Percentiles rank a stretch among this genome's conserved stretches.
These are phyloP conservation scores for Heloderma charlesbogerti DNA, from an alignment of 2,113 vertebrate species.

Conservation along the genomic window DNA sequence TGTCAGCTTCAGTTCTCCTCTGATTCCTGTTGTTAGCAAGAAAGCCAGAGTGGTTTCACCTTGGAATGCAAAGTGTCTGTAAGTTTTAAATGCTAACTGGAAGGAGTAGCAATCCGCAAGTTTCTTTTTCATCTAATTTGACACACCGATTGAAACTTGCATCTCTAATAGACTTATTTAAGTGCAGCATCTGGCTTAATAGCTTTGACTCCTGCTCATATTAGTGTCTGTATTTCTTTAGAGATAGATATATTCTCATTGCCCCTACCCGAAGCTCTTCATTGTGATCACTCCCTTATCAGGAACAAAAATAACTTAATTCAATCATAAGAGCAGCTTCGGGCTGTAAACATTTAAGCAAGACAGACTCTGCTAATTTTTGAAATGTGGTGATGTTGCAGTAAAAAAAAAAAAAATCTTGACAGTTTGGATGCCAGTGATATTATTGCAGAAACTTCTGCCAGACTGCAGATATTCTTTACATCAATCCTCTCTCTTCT, in stretches of 20 bases:
- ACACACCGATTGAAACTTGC: neutral
- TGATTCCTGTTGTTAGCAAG: neutral
- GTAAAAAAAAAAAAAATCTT: neutral
- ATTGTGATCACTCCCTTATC: neutral
- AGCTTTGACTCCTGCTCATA: neutral
- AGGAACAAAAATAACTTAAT: neutral
- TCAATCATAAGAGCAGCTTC: constrained; percentile 29
- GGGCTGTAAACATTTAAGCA: neutral
- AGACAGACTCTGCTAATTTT: constrained; percentile 55
- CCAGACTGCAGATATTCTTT: constrained; percentile 8
- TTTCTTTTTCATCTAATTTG: neutral
- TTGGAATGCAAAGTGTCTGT: neutral
- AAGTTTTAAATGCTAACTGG: neutral
- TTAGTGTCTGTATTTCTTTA: neutral
- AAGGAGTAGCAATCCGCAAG: neutral
- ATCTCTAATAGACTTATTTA: neutral
- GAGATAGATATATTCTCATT: neutral
- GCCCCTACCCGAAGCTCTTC: constrained; percentile 11
- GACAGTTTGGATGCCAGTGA: constrained; percentile 45
- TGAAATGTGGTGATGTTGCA: neutral
- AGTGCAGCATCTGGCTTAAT: neutral
- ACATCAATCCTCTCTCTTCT: constrained; percentile 31
- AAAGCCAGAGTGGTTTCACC: neutral
- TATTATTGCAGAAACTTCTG: constrained; percentile 45
- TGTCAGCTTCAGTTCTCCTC: neutral